A percentile compares a stretch with the other conserved stretches of the same genome.
Evolutionary conservation across 2,888 invertebrate genomes (phyloP).

Genomic region (Drosophila maculinotata): DNA sequence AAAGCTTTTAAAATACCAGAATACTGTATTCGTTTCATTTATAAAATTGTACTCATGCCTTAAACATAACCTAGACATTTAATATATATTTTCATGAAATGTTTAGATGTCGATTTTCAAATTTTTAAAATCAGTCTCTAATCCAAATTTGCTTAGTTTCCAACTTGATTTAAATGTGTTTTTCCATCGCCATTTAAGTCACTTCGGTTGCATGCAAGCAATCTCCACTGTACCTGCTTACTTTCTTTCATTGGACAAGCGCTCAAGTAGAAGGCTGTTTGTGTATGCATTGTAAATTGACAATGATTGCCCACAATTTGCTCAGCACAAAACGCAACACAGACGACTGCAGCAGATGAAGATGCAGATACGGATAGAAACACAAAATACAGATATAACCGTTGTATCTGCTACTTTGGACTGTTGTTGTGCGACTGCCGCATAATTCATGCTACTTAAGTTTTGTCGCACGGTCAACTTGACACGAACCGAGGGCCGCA

Average conservation of each 20-base stretch:
- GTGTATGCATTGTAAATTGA: slow-evolving; percentile 74
- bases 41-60: no score
- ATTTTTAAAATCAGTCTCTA: no score
- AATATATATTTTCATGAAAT: no score
- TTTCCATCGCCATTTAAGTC: no score
- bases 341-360: slow-evolving; percentile 45
- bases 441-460: slow-evolving; percentile 78
- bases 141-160: no score
- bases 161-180: no score
- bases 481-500: slow-evolving; percentile 52
- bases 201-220: background rate
- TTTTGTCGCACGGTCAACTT: slow-evolving; percentile 63
- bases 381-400: slow-evolving; percentile 37
- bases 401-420: slow-evolving; percentile 38
- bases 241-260: slow-evolving; percentile 47
- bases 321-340: slow-evolving; percentile 57
- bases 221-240: slow-evolving; percentile 47
- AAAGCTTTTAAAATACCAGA: no score
- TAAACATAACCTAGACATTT: no score
- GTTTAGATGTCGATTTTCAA: no score
- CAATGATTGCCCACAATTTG: slow-evolving; percentile 80
- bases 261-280: slow-evolving; percentile 56
- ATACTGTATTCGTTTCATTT: no score
- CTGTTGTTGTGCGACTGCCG: slow-evolving; percentile 47
- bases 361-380: slow-evolving; percentile 51